phyloP scores from a whole-genome alignment of 2,113 vertebrate genomes.

The Budorcas taxicolor region DNA sequence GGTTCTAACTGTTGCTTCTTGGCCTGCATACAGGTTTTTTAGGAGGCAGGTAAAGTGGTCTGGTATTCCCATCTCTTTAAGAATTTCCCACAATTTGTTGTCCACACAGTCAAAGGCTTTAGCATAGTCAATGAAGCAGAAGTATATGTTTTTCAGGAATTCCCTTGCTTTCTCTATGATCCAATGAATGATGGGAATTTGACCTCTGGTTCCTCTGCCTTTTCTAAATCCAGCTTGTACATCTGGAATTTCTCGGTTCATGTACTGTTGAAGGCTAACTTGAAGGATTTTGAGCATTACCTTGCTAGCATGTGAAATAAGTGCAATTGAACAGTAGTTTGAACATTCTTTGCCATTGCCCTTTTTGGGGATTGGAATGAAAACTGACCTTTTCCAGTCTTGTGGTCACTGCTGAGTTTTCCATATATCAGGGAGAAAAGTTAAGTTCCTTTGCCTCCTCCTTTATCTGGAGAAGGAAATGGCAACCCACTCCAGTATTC shows the following conservation, averaged over 20 bases:
- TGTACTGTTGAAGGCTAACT: neutral
- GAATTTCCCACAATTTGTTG: neutral
- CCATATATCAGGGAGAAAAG: neutral
- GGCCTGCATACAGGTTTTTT: neutral
- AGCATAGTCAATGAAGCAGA: neutral
- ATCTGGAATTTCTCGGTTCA: neutral
- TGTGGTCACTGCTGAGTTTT: neutral
- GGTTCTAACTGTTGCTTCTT: neutral
- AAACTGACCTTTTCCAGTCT: neutral
- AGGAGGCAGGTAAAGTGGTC: neutral
- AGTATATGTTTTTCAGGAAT: neutral
- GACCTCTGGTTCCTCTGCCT: neutral
- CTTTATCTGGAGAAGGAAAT: neutral
- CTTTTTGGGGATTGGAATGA: neutral
- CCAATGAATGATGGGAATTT: neutral
- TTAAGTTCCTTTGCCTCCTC: neutral
- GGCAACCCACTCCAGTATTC: neutral
- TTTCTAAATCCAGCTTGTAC: neutral
- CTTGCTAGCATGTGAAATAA: neutral
- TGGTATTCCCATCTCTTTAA: neutral
- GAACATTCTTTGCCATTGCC: neutral
- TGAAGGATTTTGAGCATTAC: neutral
- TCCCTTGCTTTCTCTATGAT: neutral
- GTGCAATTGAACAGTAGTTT: neutral
- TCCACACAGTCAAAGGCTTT: neutral